phyloP scores from a whole-genome alignment of 1,140 invertebrate species.

The Drosophila seguyi region DNA sequence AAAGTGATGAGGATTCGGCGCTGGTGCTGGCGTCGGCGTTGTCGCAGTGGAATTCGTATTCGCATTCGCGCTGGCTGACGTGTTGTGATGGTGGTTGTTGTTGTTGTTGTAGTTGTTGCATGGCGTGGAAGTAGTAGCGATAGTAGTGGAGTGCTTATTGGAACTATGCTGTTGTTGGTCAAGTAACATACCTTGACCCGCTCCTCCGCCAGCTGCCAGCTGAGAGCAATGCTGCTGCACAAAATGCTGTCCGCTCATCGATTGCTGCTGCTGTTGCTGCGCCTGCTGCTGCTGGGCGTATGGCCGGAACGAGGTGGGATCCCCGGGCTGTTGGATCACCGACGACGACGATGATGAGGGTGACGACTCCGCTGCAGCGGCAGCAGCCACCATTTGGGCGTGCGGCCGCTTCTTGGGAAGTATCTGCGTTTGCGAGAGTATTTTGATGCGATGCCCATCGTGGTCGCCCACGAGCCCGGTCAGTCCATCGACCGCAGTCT shows the following conservation, averaged over 20 bases:
- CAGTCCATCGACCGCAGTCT: constrained; percentile 30
- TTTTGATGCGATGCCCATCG: constrained; percentile 84
- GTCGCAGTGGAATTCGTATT: constrained; percentile 29
- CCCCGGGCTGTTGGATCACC: constrained; percentile 76
- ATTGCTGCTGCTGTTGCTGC: constrained; percentile 44
- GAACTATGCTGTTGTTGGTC: constrained; percentile 84
- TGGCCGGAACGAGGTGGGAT: constrained; percentile 81
- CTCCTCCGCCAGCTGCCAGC: constrained; percentile 49
- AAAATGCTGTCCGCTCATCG: constrained; percentile 67
- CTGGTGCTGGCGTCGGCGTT: constrained; percentile 59
- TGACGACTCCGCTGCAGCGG: constrained; percentile 69
- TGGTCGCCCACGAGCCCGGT: constrained; percentile 64
- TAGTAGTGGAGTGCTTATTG: constrained; percentile 82
- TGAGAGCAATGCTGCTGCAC: constrained; percentile 79
- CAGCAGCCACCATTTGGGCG: constrained; percentile 80
- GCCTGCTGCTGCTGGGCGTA: constrained; percentile 74
- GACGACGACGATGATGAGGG: constrained; percentile 70
- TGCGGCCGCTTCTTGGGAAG: constrained; percentile 82
- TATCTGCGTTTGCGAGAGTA: constrained; percentile 84
- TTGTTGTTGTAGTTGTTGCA: constrained; percentile 83
- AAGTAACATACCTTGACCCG: constrained; percentile 85
- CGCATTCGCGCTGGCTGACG: constrained; percentile 51
- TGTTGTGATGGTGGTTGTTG: constrained; percentile 68
- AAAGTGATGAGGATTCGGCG: constrained; percentile 83
- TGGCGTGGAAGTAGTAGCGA: constrained; percentile 73